Conservation (phyloP, 1,140 invertebrate species). For the Tetramorium parvispinum region DNA sequence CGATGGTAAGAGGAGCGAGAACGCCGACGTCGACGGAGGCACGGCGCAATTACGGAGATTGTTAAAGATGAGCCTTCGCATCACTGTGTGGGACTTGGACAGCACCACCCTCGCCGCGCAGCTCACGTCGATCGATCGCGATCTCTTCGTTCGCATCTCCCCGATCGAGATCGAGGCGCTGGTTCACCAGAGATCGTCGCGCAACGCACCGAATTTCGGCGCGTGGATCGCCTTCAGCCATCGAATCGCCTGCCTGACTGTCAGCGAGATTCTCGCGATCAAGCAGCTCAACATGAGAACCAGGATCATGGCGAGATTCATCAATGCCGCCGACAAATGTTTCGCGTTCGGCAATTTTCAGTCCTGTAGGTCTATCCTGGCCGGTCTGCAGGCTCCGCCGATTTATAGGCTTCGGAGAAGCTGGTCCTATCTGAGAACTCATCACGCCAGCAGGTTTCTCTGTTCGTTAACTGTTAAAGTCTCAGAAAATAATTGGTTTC, state of each 20-base stretch:
- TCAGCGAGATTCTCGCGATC: conserved; percentile 84
- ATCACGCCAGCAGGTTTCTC: conserved; percentile 83
- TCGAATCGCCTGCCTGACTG: conserved; percentile 85
- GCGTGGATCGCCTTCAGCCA: conserved; percentile 86
- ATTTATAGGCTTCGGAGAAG: conserved; percentile 85
- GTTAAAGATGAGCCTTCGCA: conserved; percentile 80
- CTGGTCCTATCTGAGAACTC: conserved; percentile 85
- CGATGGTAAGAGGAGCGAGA: conserved; percentile 39
- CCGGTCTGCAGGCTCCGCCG: conserved; percentile 86
- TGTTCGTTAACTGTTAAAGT: background rate
- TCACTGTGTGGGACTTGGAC: conserved; percentile 86
- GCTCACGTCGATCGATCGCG: conserved; percentile 86
- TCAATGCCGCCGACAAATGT: conserved; percentile 86
- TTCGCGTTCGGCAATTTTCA: conserved; percentile 86
- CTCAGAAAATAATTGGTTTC: background rate
- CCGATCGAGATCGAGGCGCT: conserved; percentile 82
- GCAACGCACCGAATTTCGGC: conserved; percentile 85
- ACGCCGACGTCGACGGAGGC: conserved; percentile 9
- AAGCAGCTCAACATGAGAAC: conserved; percentile 83
- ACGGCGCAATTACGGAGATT: conserved; percentile 74
- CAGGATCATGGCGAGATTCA: conserved; percentile 85
- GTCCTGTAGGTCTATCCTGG: conserved; percentile 85
- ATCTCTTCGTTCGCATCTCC: conserved; percentile 85
- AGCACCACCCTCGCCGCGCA: conserved; percentile 85
- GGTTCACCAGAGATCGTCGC: conserved; percentile 82